Percentiles rank a stretch among this genome's conserved stretches.
Conservation (phyloP, 37 sponge, comb jelly and placozoan species). For the Aphrocallistes beatrix region DNA sequence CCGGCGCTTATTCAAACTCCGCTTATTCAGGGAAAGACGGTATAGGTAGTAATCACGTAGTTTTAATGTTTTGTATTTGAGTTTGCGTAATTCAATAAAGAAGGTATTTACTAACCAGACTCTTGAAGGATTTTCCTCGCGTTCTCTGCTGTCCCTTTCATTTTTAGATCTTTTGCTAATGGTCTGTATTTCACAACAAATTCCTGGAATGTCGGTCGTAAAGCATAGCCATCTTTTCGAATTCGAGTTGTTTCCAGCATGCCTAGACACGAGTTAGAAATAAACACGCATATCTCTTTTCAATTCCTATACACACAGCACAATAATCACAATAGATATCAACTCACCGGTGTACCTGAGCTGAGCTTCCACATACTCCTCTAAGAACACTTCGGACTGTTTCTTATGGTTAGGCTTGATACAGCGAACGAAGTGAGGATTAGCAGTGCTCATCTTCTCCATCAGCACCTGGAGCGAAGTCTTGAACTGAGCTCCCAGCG, state of each 20-base stretch:
- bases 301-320: neutral
- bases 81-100: no score
- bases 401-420: conserved; percentile 59
- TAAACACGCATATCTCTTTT: neutral
- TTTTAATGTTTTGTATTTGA: no score
- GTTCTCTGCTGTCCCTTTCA: conserved; percentile 21
- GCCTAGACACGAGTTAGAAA: conserved; percentile 17
- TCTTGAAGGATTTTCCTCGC: conserved; percentile 34
- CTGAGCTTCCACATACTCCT: neutral
- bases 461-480: conserved; percentile 56
- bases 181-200: conserved; percentile 40
- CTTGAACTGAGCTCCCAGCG: conserved; percentile 72
- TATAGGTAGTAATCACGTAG: no score
- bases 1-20: no score
- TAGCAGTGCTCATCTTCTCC: conserved; percentile 59
- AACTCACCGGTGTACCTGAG: neutral
- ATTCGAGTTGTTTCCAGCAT: conserved; percentile 73
- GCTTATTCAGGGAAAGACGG: no score
- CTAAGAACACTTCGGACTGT: neutral
- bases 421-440: conserved; percentile 70
- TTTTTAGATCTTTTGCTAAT: conserved; percentile 22
- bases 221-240: conserved; percentile 58
- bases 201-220: conserved; percentile 43
- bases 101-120: conserved; percentile 23
- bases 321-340: neutral